Base-by-base conservation (phyloP, 2,113 vertebrate species). In the Otolemur garnettii region DNA sequence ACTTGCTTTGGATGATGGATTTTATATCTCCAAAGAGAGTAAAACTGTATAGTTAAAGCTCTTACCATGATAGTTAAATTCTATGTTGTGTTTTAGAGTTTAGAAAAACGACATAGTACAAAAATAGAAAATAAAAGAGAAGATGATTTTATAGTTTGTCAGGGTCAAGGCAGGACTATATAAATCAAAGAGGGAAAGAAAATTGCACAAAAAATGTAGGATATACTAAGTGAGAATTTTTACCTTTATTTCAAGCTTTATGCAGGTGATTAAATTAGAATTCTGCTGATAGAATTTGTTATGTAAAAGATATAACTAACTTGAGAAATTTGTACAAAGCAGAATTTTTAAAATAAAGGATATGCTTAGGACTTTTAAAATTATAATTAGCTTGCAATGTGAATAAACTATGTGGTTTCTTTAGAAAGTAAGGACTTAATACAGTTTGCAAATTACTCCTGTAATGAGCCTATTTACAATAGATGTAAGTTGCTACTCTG, bases 381-480 rank as follows among this genome's bases (percentile, higher is more conserved):
- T 90, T 74, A n/a, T 85, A 80, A 87, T 89, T 90, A 84, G 60
- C 38, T 92, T 95, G 45, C 28, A 72, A 80, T 85, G 35, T 79
- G 74, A 94, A 91, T 75, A 90, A 94, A 92, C 98, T 96, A 96
- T 95, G 81, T 82, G 89, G 72, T 79, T 94, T 98, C 94, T 94
- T 97, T 96, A 96, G 85, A 97, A 98, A 98, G 96, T 98, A 98
- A 98, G 64, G 92, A 93, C 88, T 98, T 98, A 98, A 97, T 96
- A 95, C 97, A 98, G 97, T 97, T 98, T 97, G 96, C 96, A 97
- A 98, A 98, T 98, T 97, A 95, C 91, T 97, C 72, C 97, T 95
- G 42, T 98, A 98, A 98, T 97, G 97, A 98, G 93, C 97, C 90
- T 96, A 98, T 98, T 98, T 98, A 97, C 95, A 97, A 90, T 96